Evolutionary conservation across 2,888 invertebrate species (phyloP).

Genomic region (Embidobia sp.): DNA sequence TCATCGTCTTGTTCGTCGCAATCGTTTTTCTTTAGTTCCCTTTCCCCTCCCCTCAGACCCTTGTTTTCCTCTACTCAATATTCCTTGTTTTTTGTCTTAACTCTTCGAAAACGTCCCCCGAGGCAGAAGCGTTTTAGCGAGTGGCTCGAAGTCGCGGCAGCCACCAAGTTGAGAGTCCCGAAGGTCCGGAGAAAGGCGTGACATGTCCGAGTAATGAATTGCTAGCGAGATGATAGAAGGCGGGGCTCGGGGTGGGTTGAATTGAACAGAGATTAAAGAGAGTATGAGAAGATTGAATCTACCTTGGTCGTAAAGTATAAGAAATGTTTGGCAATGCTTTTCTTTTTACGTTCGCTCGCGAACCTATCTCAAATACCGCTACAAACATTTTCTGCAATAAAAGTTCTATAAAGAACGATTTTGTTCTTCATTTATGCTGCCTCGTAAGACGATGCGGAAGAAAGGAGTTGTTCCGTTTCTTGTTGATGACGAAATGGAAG

Average conservation of each 20-base stretch:
- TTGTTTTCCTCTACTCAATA: slow-evolving; percentile 29
- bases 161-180: slow-evolving; percentile 63
- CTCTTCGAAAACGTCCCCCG: slow-evolving; percentile 60
- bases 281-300: slow-evolving; percentile 47
- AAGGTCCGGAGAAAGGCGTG: slow-evolving; percentile 69
- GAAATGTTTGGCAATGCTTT: slow-evolving; percentile 51
- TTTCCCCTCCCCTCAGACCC: neutral
- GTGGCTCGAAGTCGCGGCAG: slow-evolving; percentile 55
- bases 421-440: slow-evolving; percentile 4
- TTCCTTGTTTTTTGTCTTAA: slow-evolving; percentile 40
- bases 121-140: slow-evolving; percentile 59
- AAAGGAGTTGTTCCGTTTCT: too few species aligned
- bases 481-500: too few species aligned
- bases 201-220: slow-evolving; percentile 73
- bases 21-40: too few species aligned
- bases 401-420: slow-evolving; percentile 1
- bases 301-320: slow-evolving; percentile 11
- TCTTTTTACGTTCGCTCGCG: neutral
- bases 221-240: slow-evolving; percentile 69
- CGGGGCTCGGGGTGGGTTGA: slow-evolving; percentile 47
- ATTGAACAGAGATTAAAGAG: slow-evolving; percentile 56
- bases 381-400: slow-evolving; percentile 14
- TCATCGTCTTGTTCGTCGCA: slow-evolving; percentile 24
- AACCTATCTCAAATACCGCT: slow-evolving; percentile 10
- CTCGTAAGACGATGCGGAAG: neutral